phyloP scores from a whole-genome alignment of 35 echinoderm and acorn worm species.

The Hemicentrotus pulcherrimus region DNA sequence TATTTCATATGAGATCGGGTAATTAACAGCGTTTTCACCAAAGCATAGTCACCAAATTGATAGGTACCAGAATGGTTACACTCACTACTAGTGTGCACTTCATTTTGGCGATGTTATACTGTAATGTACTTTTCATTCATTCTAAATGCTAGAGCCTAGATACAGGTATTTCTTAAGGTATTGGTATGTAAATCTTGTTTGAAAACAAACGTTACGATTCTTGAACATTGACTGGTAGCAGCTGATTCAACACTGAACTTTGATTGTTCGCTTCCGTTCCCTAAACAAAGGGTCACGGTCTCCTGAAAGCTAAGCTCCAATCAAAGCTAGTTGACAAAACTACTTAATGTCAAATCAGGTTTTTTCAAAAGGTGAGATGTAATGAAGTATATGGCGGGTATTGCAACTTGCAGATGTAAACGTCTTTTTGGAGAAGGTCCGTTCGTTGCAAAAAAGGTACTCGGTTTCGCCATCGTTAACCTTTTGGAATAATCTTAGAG shows the following conservation, averaged over 20 bases:
- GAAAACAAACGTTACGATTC: constrained; percentile 11
- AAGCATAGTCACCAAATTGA: no score
- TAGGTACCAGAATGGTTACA: no score
- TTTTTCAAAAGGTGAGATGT: neutral
- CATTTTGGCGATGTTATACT: neutral
- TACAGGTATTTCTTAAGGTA: constrained; percentile 3
- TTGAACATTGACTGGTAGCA: constrained; percentile 4
- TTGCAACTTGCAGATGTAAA: neutral
- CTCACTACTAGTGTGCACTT: no score
- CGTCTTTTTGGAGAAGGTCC: neutral
- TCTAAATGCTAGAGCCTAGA: neutral
- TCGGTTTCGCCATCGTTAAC: neutral
- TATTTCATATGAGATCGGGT: no score
- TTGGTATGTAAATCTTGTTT: neutral
- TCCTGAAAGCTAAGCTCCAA: neutral
- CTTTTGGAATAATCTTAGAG: no score
- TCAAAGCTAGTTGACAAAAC: constrained; percentile 21
- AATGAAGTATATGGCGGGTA: neutral
- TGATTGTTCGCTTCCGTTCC: neutral
- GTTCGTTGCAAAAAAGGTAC: neutral
- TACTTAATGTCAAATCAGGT: constrained; percentile 29
- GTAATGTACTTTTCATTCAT: neutral
- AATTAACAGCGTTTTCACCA: no score
- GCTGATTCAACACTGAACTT: constrained; percentile 16
- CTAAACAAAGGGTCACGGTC: constrained; percentile 43